phyloP scores from a whole-genome alignment of 2,113 vertebrate genomes.

The Aspidoscelis tigris region DNA sequence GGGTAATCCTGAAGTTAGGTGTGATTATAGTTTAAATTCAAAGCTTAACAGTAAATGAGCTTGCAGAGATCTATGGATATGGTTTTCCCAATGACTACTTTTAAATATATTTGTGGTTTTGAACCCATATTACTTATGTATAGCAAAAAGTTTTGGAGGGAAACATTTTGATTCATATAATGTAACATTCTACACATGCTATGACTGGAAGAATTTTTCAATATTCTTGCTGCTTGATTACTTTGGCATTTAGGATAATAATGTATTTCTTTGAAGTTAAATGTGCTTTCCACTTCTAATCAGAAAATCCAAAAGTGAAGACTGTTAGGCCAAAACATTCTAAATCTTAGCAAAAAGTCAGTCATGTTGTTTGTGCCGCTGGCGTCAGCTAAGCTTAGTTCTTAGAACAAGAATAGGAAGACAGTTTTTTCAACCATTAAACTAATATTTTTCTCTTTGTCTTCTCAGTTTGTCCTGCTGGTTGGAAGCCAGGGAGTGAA shows the following conservation, averaged over 20 bases:
- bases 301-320: background rate
- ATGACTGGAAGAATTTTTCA: background rate
- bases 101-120: conserved; percentile 2
- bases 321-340: background rate
- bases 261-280: too few species aligned
- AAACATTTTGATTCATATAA: background rate
- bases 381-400: background rate
- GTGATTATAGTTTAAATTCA: background rate
- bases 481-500: conserved; percentile 97
- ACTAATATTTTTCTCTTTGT: conserved; percentile 35
- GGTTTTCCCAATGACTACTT: background rate
- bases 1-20: background rate
- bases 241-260: background rate
- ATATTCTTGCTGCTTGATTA: background rate
- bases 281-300: background rate
- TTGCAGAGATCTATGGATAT: background rate
- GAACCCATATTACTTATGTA: background rate
- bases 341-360: too few species aligned
- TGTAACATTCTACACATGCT: background rate
- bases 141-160: background rate
- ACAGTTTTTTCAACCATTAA: background rate
- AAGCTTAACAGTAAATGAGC: conserved; percentile 16
- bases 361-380: too few species aligned
- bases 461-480: conserved; percentile 91
- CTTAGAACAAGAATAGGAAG: background rate